These are phyloP conservation scores for Cataglyphis hispanica DNA, from an alignment of 1,140 invertebrate genomes.

Conservation along the genomic window DNA sequence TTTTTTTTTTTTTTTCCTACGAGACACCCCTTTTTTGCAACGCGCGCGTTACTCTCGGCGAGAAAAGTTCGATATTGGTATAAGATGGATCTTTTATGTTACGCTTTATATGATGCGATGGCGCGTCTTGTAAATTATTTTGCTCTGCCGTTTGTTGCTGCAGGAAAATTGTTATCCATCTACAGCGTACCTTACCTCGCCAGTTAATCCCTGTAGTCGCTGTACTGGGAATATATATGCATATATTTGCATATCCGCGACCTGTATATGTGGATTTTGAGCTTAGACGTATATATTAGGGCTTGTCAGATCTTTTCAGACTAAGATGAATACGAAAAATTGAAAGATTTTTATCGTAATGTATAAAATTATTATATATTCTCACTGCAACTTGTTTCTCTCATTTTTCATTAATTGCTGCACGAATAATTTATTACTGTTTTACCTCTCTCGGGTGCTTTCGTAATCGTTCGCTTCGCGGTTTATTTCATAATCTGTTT, in stretches of 20 bases:
- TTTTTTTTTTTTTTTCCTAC: constrained; percentile 9
- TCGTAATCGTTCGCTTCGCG: constrained; percentile 33
- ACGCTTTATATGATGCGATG: background rate
- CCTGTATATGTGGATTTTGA: too few species aligned
- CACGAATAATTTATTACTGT: background rate
- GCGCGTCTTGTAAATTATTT: constrained; percentile 44
- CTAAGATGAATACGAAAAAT: background rate
- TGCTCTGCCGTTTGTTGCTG: background rate
- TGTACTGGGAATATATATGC: too few species aligned
- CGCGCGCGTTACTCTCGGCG: background rate
- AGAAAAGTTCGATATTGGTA: constrained; percentile 42
- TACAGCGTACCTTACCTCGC: background rate
- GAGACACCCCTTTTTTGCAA: constrained; percentile 25
- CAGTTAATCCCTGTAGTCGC: background rate
- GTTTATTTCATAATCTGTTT: constrained; percentile 47
- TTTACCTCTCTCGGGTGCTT: constrained; percentile 27
- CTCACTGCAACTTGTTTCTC: background rate
- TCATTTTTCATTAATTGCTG: constrained; percentile 28
- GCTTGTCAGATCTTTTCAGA: background rate
- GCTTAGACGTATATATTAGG: too few species aligned
- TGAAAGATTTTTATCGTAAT: background rate
- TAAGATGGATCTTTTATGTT: constrained; percentile 8
- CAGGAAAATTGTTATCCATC: constrained; percentile 9
- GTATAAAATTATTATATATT: background rate
- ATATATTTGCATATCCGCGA: background rate